phyloP scores from a whole-genome alignment of 2,113 vertebrate genomes.

The Xyliphius kryptos region DNA sequence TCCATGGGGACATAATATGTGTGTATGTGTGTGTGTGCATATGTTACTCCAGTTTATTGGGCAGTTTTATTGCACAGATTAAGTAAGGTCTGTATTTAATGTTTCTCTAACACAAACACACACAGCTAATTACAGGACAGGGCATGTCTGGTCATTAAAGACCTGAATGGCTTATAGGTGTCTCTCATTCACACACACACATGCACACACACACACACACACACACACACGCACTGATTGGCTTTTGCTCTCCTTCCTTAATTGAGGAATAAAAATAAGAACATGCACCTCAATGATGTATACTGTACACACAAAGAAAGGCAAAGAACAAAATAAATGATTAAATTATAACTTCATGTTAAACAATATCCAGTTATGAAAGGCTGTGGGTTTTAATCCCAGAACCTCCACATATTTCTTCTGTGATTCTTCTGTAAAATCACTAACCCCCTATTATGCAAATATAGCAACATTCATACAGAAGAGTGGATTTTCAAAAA shows the following conservation, averaged over 20 bases:
- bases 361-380: not conserved
- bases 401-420: not conserved
- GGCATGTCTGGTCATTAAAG: constrained; percentile 15
- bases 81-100: constrained; percentile 7
- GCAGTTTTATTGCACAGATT: constrained; percentile 19
- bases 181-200: too few species aligned
- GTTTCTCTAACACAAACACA: constrained; percentile 9
- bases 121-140: constrained; percentile 13
- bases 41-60: constrained; percentile 14
- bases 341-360: constrained; percentile 16
- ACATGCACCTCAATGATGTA: constrained; percentile 2
- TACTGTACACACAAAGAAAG: too few species aligned
- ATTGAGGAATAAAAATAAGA: constrained; percentile 13
- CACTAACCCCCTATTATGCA: not conserved
- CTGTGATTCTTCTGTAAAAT: not conserved
- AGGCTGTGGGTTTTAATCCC: constrained; percentile 2
- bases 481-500: constrained; percentile 17
- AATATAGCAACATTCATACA: not conserved
- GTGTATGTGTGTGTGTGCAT: constrained; percentile 3
- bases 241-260: too few species aligned
- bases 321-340: not conserved
- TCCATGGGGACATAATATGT: too few species aligned
- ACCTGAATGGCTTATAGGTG: constrained; percentile 14
- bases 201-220: not conserved
- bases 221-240: not conserved